These are phyloP conservation scores for Pipistrellus pygmaeus DNA, from an alignment of 2,797 vertebrate genomes.

Conservation along the genomic window DNA sequence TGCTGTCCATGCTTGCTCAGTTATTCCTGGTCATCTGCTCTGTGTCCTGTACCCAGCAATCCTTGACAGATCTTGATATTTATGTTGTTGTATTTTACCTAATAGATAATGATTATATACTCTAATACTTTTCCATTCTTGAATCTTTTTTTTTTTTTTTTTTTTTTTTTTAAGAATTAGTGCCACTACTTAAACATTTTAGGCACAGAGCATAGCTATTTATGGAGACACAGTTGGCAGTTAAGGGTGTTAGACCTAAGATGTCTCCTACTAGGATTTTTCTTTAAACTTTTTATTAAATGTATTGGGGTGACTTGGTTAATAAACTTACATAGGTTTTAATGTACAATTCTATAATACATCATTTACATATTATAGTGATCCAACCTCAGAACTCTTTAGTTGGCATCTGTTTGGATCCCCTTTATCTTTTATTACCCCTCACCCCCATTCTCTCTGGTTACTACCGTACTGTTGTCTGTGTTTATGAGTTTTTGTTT, in stretches of 20 bases:
- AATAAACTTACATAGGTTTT: not conserved
- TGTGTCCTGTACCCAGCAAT: not conserved
- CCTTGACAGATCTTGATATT: not conserved
- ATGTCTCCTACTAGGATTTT: not conserved
- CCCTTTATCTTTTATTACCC: not conserved
- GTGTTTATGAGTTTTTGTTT: not conserved
- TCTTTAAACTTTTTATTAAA: not conserved
- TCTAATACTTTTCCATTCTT: not conserved
- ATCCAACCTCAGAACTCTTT: not conserved
- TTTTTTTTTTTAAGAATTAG: not conserved
- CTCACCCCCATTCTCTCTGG: not conserved
- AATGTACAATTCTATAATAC: not conserved
- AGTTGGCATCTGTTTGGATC: not conserved
- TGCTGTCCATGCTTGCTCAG: fast-evolving
- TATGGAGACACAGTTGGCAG: not conserved
- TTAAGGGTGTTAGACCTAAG: not conserved
- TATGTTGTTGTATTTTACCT: not conserved
- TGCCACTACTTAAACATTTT: constrained; percentile 17
- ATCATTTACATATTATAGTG: not conserved
- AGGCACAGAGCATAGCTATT: not conserved
- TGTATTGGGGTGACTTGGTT: not conserved
- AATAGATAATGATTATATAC: not conserved
- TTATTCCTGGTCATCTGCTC: not conserved
- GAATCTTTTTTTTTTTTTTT: not conserved
- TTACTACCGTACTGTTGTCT: not conserved